Evolutionary conservation across 2,113 vertebrate genomes (phyloP).

Genomic region (Xenopus laevis): DNA sequence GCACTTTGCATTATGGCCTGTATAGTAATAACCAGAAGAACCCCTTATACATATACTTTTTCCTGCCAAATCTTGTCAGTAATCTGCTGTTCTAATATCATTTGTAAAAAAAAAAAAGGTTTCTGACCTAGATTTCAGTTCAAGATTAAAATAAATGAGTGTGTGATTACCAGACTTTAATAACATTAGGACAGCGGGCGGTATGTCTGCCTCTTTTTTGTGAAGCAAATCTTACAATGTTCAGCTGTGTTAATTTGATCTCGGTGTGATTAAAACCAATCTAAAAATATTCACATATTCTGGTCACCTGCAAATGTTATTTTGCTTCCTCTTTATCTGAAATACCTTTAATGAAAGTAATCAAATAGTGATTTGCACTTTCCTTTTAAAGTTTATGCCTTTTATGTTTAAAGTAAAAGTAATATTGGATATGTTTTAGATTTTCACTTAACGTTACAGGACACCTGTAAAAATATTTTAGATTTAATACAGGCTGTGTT

Average conservation of each 20-base stretch:
- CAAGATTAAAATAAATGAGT: slow-evolving; percentile 32
- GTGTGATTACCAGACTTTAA: slow-evolving; percentile 38
- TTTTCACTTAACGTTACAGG: no score
- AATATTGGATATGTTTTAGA: no score
- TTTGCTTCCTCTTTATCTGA: not conserved
- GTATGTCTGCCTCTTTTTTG: slow-evolving; percentile 21
- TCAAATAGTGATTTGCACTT: not conserved
- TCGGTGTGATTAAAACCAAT: slow-evolving; percentile 22
- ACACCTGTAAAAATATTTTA: no score
- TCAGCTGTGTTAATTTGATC: slow-evolving; percentile 37
- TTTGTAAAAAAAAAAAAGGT: not conserved
- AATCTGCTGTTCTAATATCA: slow-evolving; percentile 5
- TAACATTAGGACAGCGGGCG: slow-evolving; percentile 23
- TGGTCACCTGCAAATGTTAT: slow-evolving; percentile 11
- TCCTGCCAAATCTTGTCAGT: not conserved
- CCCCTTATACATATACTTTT: no score
- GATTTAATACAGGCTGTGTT: no score
- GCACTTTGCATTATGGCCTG: no score
- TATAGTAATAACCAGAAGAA: no score
- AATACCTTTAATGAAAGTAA: slow-evolving; percentile 2
- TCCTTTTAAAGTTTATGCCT: no score
- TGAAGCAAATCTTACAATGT: slow-evolving; percentile 27
- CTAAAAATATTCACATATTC: slow-evolving; percentile 26
- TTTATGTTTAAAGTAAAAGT: no score
- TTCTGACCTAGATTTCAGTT: slow-evolving; percentile 40